phyloP scores from a whole-genome alignment of 37 sponge, comb jelly and placozoan species.

The Beroe forskalii region DNA sequence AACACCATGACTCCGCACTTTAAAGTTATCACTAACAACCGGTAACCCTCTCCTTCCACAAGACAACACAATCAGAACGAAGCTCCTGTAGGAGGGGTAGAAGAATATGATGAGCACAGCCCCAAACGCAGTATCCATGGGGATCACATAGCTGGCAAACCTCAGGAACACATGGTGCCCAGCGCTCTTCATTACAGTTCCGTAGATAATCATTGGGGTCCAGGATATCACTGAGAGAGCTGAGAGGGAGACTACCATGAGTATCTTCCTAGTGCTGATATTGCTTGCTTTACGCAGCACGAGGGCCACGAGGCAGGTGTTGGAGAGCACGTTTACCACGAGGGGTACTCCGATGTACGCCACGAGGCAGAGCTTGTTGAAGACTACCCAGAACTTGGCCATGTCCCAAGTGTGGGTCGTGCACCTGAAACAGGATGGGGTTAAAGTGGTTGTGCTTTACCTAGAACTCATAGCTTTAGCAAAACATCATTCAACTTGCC shows the following conservation, averaged over 20 bases:
- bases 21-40: too few relatives aligned
- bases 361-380: constrained; percentile 23
- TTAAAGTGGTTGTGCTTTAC: too few relatives aligned
- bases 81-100: background rate
- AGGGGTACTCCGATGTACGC: background rate
- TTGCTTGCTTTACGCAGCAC: background rate
- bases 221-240: background rate
- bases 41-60: constrained; percentile 11
- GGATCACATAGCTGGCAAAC: background rate
- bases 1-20: too few relatives aligned
- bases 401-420: background rate
- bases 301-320: background rate
- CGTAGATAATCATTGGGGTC: constrained; percentile 2
- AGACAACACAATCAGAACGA: background rate
- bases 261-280: background rate
- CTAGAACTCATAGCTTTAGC: too few relatives aligned
- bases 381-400: background rate
- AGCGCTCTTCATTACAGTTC: background rate
- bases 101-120: background rate
- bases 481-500: too few relatives aligned
- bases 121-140: background rate
- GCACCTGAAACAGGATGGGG: too few relatives aligned
- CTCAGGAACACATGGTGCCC: background rate
- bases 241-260: background rate
- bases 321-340: background rate